Conservation (phyloP, 2,888 invertebrate genomes). For the Cheilosia vernalis region DNA sequence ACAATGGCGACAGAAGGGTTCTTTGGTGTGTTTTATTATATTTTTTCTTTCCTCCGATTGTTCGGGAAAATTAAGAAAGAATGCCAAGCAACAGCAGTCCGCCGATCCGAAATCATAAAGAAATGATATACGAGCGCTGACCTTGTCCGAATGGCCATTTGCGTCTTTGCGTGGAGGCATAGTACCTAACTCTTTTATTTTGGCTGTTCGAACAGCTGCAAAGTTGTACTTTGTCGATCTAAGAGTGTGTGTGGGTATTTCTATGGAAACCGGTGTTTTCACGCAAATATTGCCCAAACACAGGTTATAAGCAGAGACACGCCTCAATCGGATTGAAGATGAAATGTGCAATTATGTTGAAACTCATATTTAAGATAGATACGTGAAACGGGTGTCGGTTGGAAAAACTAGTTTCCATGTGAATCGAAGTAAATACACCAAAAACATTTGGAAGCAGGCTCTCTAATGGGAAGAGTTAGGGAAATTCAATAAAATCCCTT, state of each 20-base stretch:
- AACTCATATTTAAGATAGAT: not conserved
- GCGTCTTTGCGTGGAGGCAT: constrained; percentile 53
- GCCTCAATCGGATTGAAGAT: constrained; percentile 27
- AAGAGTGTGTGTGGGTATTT: constrained; percentile 31
- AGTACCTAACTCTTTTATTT: constrained; percentile 55
- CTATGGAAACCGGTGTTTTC: constrained; percentile 37
- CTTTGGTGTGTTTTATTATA: constrained; percentile 17
- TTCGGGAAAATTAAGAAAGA: constrained; percentile 40
- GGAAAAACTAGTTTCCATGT: too few relatives aligned
- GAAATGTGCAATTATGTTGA: not conserved
- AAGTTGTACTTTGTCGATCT: constrained; percentile 1
- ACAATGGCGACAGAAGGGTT: constrained; percentile 72
- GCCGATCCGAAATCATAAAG: constrained; percentile 61
- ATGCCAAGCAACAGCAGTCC: constrained; percentile 14
- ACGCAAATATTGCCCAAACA: not conserved
- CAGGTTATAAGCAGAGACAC: constrained; percentile 25
- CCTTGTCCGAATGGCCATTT: constrained; percentile 69
- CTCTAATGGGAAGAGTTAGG: too few relatives aligned
- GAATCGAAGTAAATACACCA: too few relatives aligned
- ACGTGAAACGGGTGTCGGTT: too few relatives aligned
- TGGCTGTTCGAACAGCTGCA: constrained; percentile 57
- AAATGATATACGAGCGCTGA: constrained; percentile 73
- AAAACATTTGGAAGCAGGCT: too few relatives aligned
- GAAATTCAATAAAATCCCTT: too few relatives aligned
- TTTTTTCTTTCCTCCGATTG: constrained; percentile 35